Conservation (phyloP, 2,797 vertebrate species). For the Echiichthys vipera region DNA sequence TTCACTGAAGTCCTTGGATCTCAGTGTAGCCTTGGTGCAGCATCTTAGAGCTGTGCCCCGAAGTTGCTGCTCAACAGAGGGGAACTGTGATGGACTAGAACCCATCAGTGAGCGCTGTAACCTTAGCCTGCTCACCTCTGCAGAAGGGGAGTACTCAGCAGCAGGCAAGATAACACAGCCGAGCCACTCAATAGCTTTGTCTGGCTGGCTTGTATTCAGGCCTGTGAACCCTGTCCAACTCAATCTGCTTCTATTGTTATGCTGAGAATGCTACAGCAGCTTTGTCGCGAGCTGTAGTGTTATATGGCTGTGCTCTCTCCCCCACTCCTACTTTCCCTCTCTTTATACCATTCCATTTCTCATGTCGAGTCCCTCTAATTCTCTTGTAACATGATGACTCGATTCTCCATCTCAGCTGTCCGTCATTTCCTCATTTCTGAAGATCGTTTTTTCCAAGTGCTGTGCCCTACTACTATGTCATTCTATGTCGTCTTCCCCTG, state of each 20-base stretch:
- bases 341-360: constrained; percentile 32
- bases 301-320: constrained; percentile 52
- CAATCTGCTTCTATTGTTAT: constrained; percentile 79
- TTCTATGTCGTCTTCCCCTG: constrained; percentile 20
- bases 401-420: constrained; percentile 20
- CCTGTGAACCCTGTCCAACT: constrained; percentile 81
- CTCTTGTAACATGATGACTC: constrained; percentile 21
- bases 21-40: background rate
- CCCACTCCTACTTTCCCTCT: constrained; percentile 6
- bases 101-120: constrained; percentile 56
- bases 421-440: constrained; percentile 47
- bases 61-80: constrained; percentile 35
- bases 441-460: constrained; percentile 29
- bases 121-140: constrained; percentile 60
- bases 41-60: background rate
- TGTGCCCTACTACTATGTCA: constrained; percentile 32
- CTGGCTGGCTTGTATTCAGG: constrained; percentile 69
- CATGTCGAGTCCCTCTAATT: constrained; percentile 38
- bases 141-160: constrained; percentile 59
- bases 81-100: constrained; percentile 53
- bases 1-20: constrained; percentile 6
- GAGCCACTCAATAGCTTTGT: constrained; percentile 71
- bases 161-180: constrained; percentile 63
- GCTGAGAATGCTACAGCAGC: constrained; percentile 67
- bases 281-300: constrained; percentile 59